phyloP scores from a whole-genome alignment of 1,140 invertebrate species.

The Bombus consobrinus region DNA sequence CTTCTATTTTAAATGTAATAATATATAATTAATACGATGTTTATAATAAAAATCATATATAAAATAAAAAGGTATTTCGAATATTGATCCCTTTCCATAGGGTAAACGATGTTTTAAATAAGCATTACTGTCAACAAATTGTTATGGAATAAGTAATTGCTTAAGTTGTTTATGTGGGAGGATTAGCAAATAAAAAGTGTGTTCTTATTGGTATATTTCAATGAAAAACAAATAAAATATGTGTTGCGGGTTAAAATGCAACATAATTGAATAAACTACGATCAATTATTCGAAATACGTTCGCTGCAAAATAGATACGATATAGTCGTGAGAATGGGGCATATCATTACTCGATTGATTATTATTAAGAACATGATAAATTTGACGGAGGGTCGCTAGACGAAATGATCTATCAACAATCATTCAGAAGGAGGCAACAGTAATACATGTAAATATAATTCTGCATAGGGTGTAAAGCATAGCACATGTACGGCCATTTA shows the following conservation, averaged over 20 bases:
- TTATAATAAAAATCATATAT: neutral
- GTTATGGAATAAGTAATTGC: neutral
- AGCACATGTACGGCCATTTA: conserved; percentile 72
- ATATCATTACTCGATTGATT: conserved; percentile 14
- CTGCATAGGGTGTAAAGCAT: conserved; percentile 46
- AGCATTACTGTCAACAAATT: conserved; percentile 34
- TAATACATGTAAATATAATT: conserved; percentile 57
- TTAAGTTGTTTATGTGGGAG: conserved; percentile 8
- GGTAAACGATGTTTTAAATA: neutral
- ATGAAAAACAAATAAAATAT: neutral
- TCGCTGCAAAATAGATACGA: neutral
- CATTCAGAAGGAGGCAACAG: neutral
- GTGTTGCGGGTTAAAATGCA: neutral
- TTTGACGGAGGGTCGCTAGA: too few relatives aligned
- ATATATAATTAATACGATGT: neutral
- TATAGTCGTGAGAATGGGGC: neutral
- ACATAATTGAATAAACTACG: neutral
- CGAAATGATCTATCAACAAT: neutral
- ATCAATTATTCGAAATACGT: conserved; percentile 21
- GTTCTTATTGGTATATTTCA: neutral
- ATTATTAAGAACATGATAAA: conserved; percentile 3
- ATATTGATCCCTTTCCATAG: neutral
- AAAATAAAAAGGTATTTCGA: neutral
- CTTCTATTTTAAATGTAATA: neutral
- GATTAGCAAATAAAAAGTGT: neutral